Conservation (phyloP, 2,113 vertebrate genomes). For the Prunella fulvescens region DNA sequence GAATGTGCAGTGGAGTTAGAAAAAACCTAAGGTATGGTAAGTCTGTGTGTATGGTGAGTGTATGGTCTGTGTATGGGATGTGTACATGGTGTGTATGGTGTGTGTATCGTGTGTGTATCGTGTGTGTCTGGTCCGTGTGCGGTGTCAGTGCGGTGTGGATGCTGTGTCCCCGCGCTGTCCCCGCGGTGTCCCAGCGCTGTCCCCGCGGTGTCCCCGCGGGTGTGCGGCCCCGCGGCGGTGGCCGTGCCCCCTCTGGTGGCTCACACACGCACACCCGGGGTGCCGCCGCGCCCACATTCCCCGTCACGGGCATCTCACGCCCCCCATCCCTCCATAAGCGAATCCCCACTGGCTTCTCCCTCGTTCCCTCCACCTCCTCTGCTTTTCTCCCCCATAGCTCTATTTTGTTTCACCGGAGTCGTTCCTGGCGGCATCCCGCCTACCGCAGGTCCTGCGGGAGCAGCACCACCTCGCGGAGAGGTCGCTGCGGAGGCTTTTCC, state of each 20-base stretch:
- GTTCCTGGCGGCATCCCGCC: too few species aligned
- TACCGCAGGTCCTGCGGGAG: not conserved
- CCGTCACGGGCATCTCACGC: too few species aligned
- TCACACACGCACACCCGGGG: not conserved
- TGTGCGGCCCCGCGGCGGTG: not conserved
- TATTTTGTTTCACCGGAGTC: too few species aligned
- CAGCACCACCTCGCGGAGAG: not conserved
- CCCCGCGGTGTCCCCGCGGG: not conserved
- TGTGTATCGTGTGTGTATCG: too few species aligned
- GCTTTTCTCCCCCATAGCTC: fast-evolving
- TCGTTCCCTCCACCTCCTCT: not conserved
- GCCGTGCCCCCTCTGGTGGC: not conserved
- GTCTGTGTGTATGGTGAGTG: not conserved
- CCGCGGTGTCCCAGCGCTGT: not conserved
- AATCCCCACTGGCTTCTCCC: not conserved
- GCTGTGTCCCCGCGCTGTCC: not conserved
- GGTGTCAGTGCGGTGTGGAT: not conserved
- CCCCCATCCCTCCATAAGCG: not conserved
- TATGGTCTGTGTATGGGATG: too few species aligned
- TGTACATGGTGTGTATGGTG: fast-evolving
- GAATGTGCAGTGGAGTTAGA: not conserved
- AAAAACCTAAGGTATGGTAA: not conserved
- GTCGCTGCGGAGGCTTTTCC: not conserved
- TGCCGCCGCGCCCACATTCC: not conserved
- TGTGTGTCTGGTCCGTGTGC: not conserved